phyloP scores from a whole-genome alignment of 2,113 vertebrate genomes.

The Vulpes ferrilata region DNA sequence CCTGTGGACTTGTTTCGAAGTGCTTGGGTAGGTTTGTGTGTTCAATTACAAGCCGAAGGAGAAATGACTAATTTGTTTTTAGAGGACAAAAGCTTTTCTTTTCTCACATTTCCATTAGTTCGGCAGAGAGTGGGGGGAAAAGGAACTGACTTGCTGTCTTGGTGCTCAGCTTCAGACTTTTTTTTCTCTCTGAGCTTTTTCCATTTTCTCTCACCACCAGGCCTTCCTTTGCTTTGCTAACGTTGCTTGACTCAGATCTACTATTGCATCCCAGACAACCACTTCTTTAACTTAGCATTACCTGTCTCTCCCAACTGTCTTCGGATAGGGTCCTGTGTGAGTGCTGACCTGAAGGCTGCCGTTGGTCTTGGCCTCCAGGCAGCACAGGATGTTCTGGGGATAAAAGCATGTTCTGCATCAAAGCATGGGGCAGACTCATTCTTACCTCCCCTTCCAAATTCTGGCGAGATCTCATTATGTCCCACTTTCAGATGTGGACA shows the following conservation, averaged over 20 bases:
- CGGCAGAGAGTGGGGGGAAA: no score
- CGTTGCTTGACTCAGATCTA: neutral
- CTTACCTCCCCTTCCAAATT: neutral
- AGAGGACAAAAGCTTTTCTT: slow-evolving; percentile 53
- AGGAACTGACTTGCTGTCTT: neutral
- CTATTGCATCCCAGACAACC: neutral
- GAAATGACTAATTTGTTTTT: slow-evolving; percentile 69
- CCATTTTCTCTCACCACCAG: neutral
- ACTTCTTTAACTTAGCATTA: neutral
- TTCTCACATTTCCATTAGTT: slow-evolving; percentile 34
- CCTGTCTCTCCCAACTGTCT: neutral
- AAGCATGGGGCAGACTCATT: neutral
- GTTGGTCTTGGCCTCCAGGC: neutral
- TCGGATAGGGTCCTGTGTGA: neutral
- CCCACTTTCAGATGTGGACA: neutral
- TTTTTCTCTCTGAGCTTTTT: neutral
- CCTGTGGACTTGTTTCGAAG: slow-evolving; percentile 50
- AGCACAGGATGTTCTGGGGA: neutral
- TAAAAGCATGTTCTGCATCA: neutral
- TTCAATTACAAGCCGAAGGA: slow-evolving; percentile 69
- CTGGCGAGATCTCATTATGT: neutral
- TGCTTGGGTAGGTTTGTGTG: slow-evolving; percentile 59
- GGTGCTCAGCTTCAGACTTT: neutral
- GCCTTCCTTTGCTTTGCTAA: neutral
- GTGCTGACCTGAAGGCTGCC: neutral